Base-by-base conservation (phyloP, 2,797 vertebrate genomes). In the Tympanoctomys barrerae region DNA sequence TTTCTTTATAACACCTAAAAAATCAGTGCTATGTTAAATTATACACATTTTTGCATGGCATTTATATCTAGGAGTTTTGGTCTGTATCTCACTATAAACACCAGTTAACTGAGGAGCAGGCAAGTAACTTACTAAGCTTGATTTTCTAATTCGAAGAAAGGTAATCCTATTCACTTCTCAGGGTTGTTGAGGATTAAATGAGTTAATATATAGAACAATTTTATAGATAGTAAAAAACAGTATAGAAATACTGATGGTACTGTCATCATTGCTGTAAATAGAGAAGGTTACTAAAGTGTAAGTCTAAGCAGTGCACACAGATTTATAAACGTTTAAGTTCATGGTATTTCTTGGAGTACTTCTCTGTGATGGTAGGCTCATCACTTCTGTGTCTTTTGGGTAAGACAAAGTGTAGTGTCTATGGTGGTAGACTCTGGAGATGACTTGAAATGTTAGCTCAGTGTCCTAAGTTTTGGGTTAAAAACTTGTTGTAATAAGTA, bases 1-100 rank as follows among this genome's bases (percentile, higher is more conserved):
- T 92, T 71, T 84, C 61, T 87, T 82, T 12, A 73, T 90, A 81
- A 61, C 8, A 82, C 8, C 70, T 92, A 77, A 62, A 96, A 70
- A 82, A 79, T 82, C 33, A 95, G 42, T 59, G 24, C 36, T 70
- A 24, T 89, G 94, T 89, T 92, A 92, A 95, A 86, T 94, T 94
- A 89, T 33, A 89, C n/a, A 83, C 13, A 68, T 70, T 91, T 92
- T 95, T 94, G 31, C 19, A 49, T 91, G 78, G 49, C 77, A 84
- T 91, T 95, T 95, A 61, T 7, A 49, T 86, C 2, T 95, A 6
- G 11, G 3, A 13, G n/a, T 93, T 94, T 95, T 22, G 68, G 31
- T 90, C 14, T 28, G 59, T 3, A 4, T 92, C 57, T 80, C 70
- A 77, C 5, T 4, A 7, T 62, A 91, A 95, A 93, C 1, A 61